Conservation (phyloP, 1,140 invertebrate genomes). For the Bombus superbus region DNA sequence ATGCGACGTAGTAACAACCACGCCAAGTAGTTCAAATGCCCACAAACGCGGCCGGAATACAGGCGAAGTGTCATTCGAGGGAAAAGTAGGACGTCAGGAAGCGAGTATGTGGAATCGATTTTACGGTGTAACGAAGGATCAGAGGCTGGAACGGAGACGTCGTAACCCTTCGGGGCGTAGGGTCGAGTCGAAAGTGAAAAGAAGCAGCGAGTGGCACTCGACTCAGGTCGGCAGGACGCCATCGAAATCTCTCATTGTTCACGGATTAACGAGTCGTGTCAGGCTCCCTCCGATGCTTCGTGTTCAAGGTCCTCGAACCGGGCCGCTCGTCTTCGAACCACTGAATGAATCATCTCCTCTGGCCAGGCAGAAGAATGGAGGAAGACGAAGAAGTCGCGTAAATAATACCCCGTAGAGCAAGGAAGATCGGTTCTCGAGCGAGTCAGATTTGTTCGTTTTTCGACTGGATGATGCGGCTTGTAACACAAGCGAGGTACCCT, state of each 20-base stretch:
- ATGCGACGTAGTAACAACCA: background rate
- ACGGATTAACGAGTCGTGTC: conserved; percentile 71
- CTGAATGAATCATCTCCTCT: conserved; percentile 67
- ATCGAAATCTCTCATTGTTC: conserved; percentile 70
- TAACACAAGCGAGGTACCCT: conserved; percentile 28
- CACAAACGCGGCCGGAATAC: background rate
- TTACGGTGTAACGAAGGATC: background rate
- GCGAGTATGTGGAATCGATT: background rate
- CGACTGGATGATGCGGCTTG: conserved; percentile 34
- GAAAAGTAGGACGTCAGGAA: background rate
- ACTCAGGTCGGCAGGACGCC: conserved; percentile 41
- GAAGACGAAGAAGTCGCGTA: conserved; percentile 61
- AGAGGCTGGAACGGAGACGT: conserved; percentile 5
- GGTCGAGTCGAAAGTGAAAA: conserved; percentile 52
- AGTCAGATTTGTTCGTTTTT: conserved; percentile 44
- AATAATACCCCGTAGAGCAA: conserved; percentile 61
- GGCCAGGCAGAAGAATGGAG: conserved; percentile 24
- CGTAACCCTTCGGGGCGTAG: conserved; percentile 9
- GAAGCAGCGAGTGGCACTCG: conserved; percentile 61
- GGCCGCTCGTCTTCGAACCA: conserved; percentile 46
- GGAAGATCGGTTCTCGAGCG: conserved; percentile 55
- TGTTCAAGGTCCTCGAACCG: conserved; percentile 55
- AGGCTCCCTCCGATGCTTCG: conserved; percentile 38
- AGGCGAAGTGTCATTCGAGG: too few relatives aligned
- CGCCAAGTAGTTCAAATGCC: conserved; percentile 1